Evolutionary conservation across 2,797 vertebrate species (phyloP), one percentile per base, ranked within the genome.

Genomic region (Apodemus agrarius): DNA sequence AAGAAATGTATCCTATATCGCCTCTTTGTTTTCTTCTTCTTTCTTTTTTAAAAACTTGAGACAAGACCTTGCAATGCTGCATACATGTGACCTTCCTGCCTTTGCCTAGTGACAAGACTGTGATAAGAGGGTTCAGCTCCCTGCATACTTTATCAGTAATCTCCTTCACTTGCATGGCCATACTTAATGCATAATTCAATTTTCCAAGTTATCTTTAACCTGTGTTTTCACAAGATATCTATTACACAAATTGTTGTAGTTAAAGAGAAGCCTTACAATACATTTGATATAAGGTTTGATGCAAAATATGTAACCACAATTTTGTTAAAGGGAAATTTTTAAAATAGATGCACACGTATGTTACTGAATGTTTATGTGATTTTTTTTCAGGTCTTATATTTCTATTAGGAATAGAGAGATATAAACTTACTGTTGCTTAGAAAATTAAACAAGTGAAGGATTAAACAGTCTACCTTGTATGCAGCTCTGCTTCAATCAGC

Each of bases 401-500:
- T 17, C 34, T 84, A 1, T 89, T 92, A 92, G 69, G 1, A 22
- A 85, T 78, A 3, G 69, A 81, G 11, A 21, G 84, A 93, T 8
- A 4, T 52, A 91, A 31, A n/a, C 52, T 89, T 88, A 22, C 10
- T 93, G 0, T 65, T 65, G 26, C 31, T 31, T 31, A 65, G 26
- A 83, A 63, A 40, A 63, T 29, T 29, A 61, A 22, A 59, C 4
- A 4, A 65, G 31, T 65, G 63, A 67, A 34, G 13, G 29, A 34
- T 0, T 21, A 61, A 24, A 29, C 65, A 16, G 65, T 34, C 82
- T 94, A 80, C 54, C 79, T 76, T 75, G 61, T 89, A 67, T 21
- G 52, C 72, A 59, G 29, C 40, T 87, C 63, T 67, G 59, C 83
- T 96, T 65, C 82, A 24, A 75, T 59, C 90, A 94, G 96, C 89